Conservation (phyloP, 2,113 vertebrate genomes). For the Aptenodytes forsteri region DNA sequence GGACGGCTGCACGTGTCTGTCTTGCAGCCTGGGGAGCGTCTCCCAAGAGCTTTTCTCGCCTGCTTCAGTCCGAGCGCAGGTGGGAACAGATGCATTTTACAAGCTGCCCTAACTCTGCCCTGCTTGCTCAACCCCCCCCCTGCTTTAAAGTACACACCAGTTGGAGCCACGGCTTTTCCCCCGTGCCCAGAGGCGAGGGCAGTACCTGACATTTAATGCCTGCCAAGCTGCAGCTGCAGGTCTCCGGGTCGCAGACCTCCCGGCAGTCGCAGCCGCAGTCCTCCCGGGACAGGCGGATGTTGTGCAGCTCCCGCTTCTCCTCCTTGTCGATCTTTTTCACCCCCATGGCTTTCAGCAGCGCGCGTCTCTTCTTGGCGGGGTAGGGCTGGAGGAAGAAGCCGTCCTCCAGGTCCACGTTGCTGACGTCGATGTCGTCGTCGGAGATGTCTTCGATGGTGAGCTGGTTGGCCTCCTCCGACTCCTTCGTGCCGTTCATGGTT, state of each 20-base stretch:
- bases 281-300: constrained; percentile 88
- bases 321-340: constrained; percentile 94
- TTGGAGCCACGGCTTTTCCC: accelerated
- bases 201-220: constrained; percentile 97
- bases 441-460: constrained; percentile 89
- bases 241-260: constrained; percentile 92
- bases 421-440: constrained; percentile 82
- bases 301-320: constrained; percentile 91
- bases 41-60: background rate
- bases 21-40: background rate
- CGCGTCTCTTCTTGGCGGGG: constrained; percentile 83
- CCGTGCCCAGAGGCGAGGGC: accelerated
- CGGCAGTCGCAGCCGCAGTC: constrained; percentile 93
- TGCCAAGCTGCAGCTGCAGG: constrained; percentile 90
- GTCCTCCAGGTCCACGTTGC: constrained; percentile 78
- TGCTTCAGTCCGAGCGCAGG: accelerated
- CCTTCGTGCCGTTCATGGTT: constrained; percentile 83
- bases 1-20: background rate
- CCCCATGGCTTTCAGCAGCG: constrained; percentile 86
- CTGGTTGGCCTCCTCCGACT: constrained; percentile 83
- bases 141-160: accelerated
- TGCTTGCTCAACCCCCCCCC: background rate
- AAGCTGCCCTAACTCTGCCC: background rate
- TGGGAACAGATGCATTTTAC: background rate
- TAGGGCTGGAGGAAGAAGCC: constrained; percentile 90